Evolutionary conservation across 2,797 vertebrate genomes (phyloP).

Genomic region (Austrolebias charrua): DNA sequence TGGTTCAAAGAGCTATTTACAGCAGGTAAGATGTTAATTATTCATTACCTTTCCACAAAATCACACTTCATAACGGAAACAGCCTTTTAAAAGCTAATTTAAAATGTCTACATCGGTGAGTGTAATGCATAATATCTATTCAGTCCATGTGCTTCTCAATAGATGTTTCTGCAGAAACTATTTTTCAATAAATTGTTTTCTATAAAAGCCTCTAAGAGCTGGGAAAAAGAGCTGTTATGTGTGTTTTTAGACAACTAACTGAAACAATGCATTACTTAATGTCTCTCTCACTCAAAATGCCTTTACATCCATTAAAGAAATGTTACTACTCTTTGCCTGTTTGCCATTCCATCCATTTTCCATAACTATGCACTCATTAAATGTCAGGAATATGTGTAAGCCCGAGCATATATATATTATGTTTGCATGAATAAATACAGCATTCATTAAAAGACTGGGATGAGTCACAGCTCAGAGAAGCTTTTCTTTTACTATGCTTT

Average conservation of each 20-base stretch:
- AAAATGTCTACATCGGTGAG: no score
- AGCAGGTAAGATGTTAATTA: no score
- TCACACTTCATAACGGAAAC: no score
- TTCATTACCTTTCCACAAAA: no score
- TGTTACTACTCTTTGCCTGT: constrained; percentile 12
- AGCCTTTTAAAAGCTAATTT: no score
- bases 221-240: background rate
- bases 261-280: constrained; percentile 11
- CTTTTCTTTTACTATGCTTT: constrained; percentile 23
- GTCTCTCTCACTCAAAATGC: constrained; percentile 25
- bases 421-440: constrained; percentile 14
- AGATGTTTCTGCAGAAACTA: background rate
- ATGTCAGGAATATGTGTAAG: background rate
- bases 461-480: constrained; percentile 29
- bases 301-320: constrained; percentile 29
- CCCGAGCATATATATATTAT: background rate
- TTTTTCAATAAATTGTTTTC: background rate
- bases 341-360: constrained; percentile 5
- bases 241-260: constrained; percentile 5
- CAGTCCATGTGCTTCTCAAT: background rate
- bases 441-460: constrained; percentile 7
- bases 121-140: background rate
- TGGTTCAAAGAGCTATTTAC: no score
- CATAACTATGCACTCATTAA: background rate
- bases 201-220: background rate